A percentile compares a stretch with the other conserved stretches of the same genome.
Conservation (phyloP, 2,888 invertebrate genomes). For the Cataglyphis altisquamis region DNA sequence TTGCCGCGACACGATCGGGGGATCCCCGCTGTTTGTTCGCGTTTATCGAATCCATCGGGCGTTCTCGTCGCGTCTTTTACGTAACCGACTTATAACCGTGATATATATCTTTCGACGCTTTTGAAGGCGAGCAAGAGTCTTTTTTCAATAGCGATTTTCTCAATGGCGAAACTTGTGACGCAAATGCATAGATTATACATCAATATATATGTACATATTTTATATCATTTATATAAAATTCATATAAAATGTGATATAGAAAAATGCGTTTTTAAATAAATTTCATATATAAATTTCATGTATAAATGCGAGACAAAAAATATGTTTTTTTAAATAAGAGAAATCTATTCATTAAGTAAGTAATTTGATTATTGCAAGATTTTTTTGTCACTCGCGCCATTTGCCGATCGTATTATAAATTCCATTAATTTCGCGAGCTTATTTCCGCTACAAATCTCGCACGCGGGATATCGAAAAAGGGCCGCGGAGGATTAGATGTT, state of each 20-base stretch:
- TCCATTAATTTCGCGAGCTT: constrained; percentile 11
- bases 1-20: constrained; percentile 54
- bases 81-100: constrained; percentile 21
- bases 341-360: no score
- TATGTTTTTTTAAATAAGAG: no score
- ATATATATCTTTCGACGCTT: not conserved
- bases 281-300: not conserved
- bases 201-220: not conserved
- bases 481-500: not conserved
- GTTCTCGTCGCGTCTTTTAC: constrained; percentile 7
- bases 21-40: constrained; percentile 73
- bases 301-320: no score
- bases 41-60: constrained; percentile 70
- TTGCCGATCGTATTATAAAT: not conserved
- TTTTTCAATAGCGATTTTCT: not conserved
- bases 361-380: not conserved
- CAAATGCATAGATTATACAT: not conserved
- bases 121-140: constrained; percentile 11
- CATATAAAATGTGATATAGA: not conserved
- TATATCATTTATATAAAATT: not conserved
- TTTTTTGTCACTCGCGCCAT: not conserved
- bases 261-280: not conserved
- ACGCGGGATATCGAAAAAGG: constrained; percentile 10
- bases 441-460: not conserved
- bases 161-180: not conserved